Conservation (phyloP, 2,797 vertebrate genomes). For the Amazona ochrocephala region DNA sequence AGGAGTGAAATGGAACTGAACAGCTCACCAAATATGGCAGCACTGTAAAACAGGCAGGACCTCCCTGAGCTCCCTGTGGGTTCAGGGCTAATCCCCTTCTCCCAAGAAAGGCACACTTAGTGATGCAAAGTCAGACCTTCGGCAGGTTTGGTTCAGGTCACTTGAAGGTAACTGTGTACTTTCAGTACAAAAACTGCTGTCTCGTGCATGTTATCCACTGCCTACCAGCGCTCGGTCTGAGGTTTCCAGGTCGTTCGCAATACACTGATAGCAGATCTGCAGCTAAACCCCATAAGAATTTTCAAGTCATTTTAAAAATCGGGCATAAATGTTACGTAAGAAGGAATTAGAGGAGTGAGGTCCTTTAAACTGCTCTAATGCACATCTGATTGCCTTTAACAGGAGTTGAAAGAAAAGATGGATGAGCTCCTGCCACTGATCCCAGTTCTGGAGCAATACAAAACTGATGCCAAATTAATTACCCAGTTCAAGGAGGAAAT, state of each 20-base stretch:
- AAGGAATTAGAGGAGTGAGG: neutral
- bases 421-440: conserved; percentile 95
- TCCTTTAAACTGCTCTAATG: conserved; percentile 24
- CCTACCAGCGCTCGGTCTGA: neutral
- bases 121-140: neutral
- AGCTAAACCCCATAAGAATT: neutral
- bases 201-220: neutral
- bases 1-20: neutral
- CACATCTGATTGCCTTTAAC: conserved; percentile 31
- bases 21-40: neutral
- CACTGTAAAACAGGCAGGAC: neutral
- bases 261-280: neutral
- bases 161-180: neutral
- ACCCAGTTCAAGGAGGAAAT: conserved; percentile 98
- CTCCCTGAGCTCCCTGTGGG: neutral
- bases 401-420: conserved; percentile 98
- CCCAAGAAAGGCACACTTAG: neutral
- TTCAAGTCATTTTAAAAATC: conserved; percentile 15
- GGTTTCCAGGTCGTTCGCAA: neutral
- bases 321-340: neutral
- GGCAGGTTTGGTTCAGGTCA: neutral
- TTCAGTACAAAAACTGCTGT: neutral
- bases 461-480: conserved; percentile 94
- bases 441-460: conserved; percentile 98
- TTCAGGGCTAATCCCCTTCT: neutral